phyloP scores from a whole-genome alignment of 1,140 invertebrate genomes.

The Drosophila baimaii region DNA sequence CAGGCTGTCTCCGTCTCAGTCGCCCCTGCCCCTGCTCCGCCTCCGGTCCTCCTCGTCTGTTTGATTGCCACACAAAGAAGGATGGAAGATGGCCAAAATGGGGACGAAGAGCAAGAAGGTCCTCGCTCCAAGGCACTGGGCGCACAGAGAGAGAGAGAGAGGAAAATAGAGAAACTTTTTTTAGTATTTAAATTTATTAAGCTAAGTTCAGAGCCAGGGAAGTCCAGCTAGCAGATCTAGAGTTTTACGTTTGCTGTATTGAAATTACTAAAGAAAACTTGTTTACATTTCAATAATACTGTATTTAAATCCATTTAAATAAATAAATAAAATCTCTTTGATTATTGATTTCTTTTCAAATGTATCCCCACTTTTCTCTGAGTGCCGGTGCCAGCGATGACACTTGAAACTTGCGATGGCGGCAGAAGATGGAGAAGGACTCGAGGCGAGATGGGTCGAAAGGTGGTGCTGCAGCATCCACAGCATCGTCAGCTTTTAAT shows the following conservation, averaged over 20 bases:
- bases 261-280: too few relatives aligned
- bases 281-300: too few relatives aligned
- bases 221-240: not conserved
- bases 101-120: slow-evolving; percentile 4
- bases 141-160: slow-evolving; percentile 10
- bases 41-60: slow-evolving; percentile 21
- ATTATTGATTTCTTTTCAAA: not conserved
- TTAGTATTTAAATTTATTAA: not conserved
- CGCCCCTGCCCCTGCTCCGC: not conserved
- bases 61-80: slow-evolving; percentile 74
- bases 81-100: slow-evolving; percentile 23
- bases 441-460: slow-evolving; percentile 8
- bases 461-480: slow-evolving; percentile 37
- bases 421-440: slow-evolving; percentile 22
- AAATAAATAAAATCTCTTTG: too few relatives aligned
- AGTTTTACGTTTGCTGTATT: too few relatives aligned
- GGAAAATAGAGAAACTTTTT: not conserved
- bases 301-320: too few relatives aligned
- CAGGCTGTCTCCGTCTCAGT: slow-evolving; percentile 46
- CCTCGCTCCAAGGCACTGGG: slow-evolving; percentile 44
- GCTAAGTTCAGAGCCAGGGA: not conserved
- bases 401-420: slow-evolving; percentile 68
- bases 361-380: not conserved
- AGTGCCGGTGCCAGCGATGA: slow-evolving; percentile 51
- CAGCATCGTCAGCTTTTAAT: slow-evolving; percentile 68